Evolutionary conservation across 92 coral and sea anemone genomes (phyloP).

Genomic region (Umimayanthus chanpuru): DNA sequence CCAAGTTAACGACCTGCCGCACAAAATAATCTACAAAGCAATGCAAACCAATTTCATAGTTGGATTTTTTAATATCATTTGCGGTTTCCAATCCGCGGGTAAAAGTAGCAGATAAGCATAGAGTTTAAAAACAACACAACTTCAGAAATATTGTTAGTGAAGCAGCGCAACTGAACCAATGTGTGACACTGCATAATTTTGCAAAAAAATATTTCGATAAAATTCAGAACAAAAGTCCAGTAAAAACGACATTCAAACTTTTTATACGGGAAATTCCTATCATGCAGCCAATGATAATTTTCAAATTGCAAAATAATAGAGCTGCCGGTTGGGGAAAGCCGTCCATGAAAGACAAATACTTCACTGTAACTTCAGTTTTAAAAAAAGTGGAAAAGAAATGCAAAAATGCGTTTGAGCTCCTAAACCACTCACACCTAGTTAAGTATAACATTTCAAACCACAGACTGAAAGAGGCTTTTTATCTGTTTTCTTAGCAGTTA

Average conservation of each 20-base stretch:
- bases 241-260: not conserved
- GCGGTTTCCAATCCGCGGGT: conserved; percentile 21
- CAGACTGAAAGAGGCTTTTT: too few relatives aligned
- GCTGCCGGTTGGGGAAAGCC: too few relatives aligned
- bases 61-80: not conserved
- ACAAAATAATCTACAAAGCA: too few relatives aligned
- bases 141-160: not conserved
- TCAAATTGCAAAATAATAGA: too few relatives aligned
- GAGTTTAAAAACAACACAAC: not conserved
- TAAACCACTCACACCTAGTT: too few relatives aligned
- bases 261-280: not conserved
- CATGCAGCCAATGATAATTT: not conserved
- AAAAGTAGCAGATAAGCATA: not conserved
- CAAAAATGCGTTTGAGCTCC: too few relatives aligned
- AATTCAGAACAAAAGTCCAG: not conserved
- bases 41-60: not conserved
- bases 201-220: not conserved
- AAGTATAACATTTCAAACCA: too few relatives aligned
- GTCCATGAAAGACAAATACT: too few relatives aligned
- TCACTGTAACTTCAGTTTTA: too few relatives aligned
- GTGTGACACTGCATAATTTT: conserved; percentile 1
- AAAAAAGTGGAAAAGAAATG: too few relatives aligned
- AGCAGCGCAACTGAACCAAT: not conserved
- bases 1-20: not conserved
- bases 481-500: too few relatives aligned